Base-by-base conservation (phyloP, 2,888 invertebrate species). In the Sicus ferrugineus region DNA sequence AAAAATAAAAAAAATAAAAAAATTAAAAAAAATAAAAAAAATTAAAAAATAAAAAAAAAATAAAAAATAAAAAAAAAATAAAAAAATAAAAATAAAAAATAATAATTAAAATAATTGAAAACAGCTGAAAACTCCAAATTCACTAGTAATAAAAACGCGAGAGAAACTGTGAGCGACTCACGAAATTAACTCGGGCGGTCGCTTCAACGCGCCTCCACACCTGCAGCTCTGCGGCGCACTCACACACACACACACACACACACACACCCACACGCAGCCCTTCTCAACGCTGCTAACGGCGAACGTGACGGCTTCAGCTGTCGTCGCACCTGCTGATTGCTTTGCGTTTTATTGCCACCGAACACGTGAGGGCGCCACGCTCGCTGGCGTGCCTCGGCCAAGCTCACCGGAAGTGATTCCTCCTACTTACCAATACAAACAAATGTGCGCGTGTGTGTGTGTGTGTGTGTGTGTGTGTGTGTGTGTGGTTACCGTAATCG, bases 291-390 rank as follows among this genome's bases (percentile, higher is more conserved):
- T 9, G 46, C n/a, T 30, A n/a, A n/a, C n/a, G n/a, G 63, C 31
- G 14, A n/a, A 50, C 48, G 6, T 6, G 42, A 42, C 50, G 48
- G 50, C 52, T 1, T 14, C 21, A 30, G 23, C 28, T 50, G 31
- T 50, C 52, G 64, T 50, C 30, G 50, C 28, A 34, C 30, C 30
- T 50, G 50, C 50, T 50, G 50, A 64, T 64, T 64, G 64, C 34
- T 34, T 66, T 38, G 23, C 38, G 42, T 67, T 59, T 61, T 42
- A 61, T 52, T 46, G 67, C 67, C 62, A 38, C 62, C 26, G 38
- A 50, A 59, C 67, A 61, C 59, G 48, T 67, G 67, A 67, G 58
- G 50, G 31, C 31, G 50, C 64, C 23, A 38, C 23, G 42, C 21
- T 61, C 42, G n/a, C 16, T n/a, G 19, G 46, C 16, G 46, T 3